Evolutionary conservation across 2,797 vertebrate species (phyloP).

Genomic region (Atherinosoma microstoma): DNA sequence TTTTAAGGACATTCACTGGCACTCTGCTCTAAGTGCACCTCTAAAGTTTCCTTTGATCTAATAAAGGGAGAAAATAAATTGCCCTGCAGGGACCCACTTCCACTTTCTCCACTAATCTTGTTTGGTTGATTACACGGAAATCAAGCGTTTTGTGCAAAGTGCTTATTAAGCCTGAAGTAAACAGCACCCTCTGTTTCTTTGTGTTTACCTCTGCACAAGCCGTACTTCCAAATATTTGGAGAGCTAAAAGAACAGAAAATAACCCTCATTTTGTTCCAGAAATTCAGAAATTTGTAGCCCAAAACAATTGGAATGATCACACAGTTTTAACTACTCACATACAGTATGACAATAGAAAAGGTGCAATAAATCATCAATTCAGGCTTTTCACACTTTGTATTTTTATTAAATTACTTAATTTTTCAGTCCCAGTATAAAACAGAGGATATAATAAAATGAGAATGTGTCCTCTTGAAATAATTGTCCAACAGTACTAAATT

Average conservation of each 20-base stretch:
- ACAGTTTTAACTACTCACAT: constrained; percentile 1
- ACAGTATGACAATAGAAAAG: not conserved
- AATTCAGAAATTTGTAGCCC: constrained; percentile 15
- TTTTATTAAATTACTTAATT: constrained; percentile 24
- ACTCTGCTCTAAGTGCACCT: constrained; percentile 40
- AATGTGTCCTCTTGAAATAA: constrained; percentile 55
- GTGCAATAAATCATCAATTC: not conserved
- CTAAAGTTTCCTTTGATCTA: constrained; percentile 54
- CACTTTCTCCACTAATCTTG: constrained; percentile 68
- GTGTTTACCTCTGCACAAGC: constrained; percentile 45
- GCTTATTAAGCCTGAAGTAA: constrained; percentile 69
- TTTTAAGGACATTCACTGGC: constrained; percentile 37
- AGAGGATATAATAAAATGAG: constrained; percentile 40
- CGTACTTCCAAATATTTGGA: constrained; percentile 33
- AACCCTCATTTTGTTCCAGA: constrained; percentile 3
- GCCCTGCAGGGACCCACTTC: constrained; percentile 41
- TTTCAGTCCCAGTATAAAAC: constrained; percentile 54
- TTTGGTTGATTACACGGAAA: constrained; percentile 74
- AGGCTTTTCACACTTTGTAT: constrained; percentile 16
- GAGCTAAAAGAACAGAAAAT: constrained; percentile 13
- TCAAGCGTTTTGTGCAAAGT: constrained; percentile 63
- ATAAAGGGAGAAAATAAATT: constrained; percentile 50
- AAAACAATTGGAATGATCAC: not conserved
- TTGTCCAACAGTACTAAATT: constrained; percentile 30
- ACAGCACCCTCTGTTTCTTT: constrained; percentile 50